Conservation (phyloP, 37 sponge, comb jelly and placozoan genomes). For the Ephydatia muelleri region DNA sequence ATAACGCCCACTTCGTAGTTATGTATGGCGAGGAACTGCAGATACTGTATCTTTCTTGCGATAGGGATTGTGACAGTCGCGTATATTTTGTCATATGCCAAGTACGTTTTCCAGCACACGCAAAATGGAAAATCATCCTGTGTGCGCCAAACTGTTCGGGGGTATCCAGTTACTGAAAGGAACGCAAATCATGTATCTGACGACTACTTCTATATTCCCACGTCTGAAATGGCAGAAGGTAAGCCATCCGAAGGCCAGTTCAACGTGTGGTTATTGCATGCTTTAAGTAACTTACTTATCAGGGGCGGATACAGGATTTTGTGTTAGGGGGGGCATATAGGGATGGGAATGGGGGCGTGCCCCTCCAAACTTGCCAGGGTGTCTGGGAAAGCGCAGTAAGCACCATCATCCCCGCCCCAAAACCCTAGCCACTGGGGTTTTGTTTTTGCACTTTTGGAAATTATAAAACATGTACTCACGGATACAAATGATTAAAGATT, state of each 20-base stretch:
- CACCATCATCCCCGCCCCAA: too few species aligned
- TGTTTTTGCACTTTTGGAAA: too few species aligned
- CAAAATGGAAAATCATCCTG: neutral
- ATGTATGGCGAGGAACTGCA: neutral
- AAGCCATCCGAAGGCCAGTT: neutral
- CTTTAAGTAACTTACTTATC: too few species aligned
- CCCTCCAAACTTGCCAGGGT: too few species aligned
- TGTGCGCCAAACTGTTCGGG: neutral
- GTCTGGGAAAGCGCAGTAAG: too few species aligned
- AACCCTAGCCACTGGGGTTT: too few species aligned
- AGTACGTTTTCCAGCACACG: neutral
- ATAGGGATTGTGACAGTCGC: neutral
- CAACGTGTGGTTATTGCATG: too few species aligned
- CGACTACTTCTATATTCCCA: neutral
- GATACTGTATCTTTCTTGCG: neutral
- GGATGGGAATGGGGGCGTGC: too few species aligned
- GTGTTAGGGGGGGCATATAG: too few species aligned
- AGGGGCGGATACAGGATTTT: too few species aligned
- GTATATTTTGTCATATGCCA: neutral
- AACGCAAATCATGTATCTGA: neutral
- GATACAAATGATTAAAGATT: too few species aligned
- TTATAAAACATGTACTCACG: too few species aligned
- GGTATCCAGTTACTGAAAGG: neutral
- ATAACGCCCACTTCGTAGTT: neutral
- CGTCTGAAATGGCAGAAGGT: neutral